phyloP scores from a whole-genome alignment of 2,113 vertebrate genomes.

The Seriola quinqueradiata region DNA sequence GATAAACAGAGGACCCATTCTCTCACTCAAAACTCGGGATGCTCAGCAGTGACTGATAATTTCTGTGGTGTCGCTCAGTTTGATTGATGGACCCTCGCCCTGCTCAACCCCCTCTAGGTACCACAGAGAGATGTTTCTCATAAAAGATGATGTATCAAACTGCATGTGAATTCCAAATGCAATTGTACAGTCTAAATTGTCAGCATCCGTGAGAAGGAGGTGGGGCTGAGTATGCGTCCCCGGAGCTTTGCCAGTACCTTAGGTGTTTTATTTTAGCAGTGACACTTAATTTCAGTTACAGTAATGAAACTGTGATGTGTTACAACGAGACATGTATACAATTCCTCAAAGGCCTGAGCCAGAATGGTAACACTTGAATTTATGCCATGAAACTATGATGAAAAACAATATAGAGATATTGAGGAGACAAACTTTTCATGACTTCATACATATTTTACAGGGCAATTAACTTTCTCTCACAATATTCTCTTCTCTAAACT shows the following conservation, averaged over 20 bases:
- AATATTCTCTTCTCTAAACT: constrained; percentile 40
- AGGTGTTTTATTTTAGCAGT: constrained; percentile 73
- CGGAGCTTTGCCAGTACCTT: constrained; percentile 57
- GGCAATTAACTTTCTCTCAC: constrained; percentile 47
- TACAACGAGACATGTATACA: constrained; percentile 53
- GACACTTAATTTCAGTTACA: constrained; percentile 78
- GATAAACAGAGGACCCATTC: constrained; percentile 72
- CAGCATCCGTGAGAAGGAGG: constrained; percentile 59
- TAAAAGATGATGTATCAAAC: constrained; percentile 75
- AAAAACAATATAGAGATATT: constrained; percentile 42
- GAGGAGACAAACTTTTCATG: constrained; percentile 53
- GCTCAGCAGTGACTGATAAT: constrained; percentile 73
- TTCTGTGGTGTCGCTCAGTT: constrained; percentile 68
- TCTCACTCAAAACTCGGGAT: constrained; percentile 53
- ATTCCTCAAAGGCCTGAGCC: constrained; percentile 46
- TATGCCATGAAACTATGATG: constrained; percentile 23
- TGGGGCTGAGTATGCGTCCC: constrained; percentile 45
- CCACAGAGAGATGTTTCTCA: constrained; percentile 64
- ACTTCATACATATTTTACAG: constrained; percentile 59
- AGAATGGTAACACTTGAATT: constrained; percentile 46
- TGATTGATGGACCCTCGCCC: constrained; percentile 75
- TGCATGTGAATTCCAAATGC: constrained; percentile 72
- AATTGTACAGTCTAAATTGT: constrained; percentile 70
- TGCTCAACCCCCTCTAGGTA: constrained; percentile 56
- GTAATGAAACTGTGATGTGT: constrained; percentile 75